Base-by-base conservation (phyloP, 2,888 invertebrate genomes). In the Amphimallon solstitiale region DNA sequence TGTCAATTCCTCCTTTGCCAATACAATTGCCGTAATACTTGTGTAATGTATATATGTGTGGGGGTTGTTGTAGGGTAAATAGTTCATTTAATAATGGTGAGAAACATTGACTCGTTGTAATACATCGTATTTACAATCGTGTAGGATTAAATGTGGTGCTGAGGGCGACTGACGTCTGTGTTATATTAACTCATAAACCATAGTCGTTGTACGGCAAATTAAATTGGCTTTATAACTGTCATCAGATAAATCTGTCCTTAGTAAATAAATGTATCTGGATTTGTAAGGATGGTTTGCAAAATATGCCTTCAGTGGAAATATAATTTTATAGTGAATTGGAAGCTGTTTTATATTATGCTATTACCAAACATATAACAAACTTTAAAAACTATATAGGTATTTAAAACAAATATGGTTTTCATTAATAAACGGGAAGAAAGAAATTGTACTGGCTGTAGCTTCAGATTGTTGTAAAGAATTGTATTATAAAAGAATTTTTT, bases 51-150 rank as follows among this genome's bases (percentile, higher is more conserved):
- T 5, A 29, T n/a, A n/a, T n/a, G 29, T 29, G 6, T 29, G 68
- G 70, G 72, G 70, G 67, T 69, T 68, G 40, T 14, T 49, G 51
- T 62, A 60, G 63, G 68, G 66, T 45, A 72, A 70, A 72, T 70
- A 70, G 66, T 68, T 68, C 68, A 70, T 70, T 69, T 66, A 70
- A 72, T 72, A 70, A 68, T 68, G 71, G 70, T 71, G 72, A 66
- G 72, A 71, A 71, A 69, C 63, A 65, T 68, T 63, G 63, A 45
- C 54, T 54, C 10, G 43, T 51, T 51, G 43, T 54, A 63, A 38
- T 40, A 19, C 63, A 10, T 17, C 35, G 63, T 63, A 52, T 54
- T 49, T 63, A 63, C 63, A 63, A 63, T 63, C 43, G 63, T 56
- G 21, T 40, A 40, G 56, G 56, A 56, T 56, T 56, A 56, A 56